These are phyloP conservation scores for Brachionus angularis DNA, from an alignment of 1,140 invertebrate species.

Conservation along the genomic window DNA sequence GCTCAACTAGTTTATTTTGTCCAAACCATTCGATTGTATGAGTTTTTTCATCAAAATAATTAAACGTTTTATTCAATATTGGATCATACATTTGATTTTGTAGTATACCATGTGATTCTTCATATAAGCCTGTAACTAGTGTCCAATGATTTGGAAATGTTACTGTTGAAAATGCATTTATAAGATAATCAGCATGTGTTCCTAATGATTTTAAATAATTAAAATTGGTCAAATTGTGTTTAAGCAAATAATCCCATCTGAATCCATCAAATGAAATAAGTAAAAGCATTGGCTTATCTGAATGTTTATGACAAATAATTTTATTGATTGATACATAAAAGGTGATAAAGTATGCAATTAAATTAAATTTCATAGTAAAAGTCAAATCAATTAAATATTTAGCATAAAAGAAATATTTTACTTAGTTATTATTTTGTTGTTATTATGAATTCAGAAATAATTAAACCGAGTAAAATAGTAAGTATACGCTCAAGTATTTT, in stretches of 20 bases:
- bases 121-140: constrained; percentile 70
- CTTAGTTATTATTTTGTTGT: too few species aligned
- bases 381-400: too few species aligned
- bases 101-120: constrained; percentile 70
- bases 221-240: constrained; percentile 50
- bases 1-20: constrained; percentile 48
- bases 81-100: constrained; percentile 67
- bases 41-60: background rate
- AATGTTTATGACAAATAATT: background rate
- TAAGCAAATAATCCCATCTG: constrained; percentile 54
- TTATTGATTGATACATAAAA: background rate
- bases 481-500: too few species aligned
- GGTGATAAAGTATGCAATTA: background rate
- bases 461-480: too few species aligned
- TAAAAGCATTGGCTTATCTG: constrained; percentile 47
- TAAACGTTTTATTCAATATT: constrained; percentile 53
- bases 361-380: too few species aligned
- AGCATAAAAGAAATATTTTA: too few species aligned
- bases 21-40: constrained; percentile 31
- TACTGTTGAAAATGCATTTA: constrained; percentile 67
- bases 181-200: constrained; percentile 50
- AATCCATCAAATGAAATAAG: constrained; percentile 59
- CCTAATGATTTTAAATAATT: constrained; percentile 51
- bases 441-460: too few species aligned
- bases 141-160: constrained; percentile 77